These are phyloP conservation scores for Idaea dimidiata DNA, from an alignment of 2,888 invertebrate species.

Conservation along the genomic window DNA sequence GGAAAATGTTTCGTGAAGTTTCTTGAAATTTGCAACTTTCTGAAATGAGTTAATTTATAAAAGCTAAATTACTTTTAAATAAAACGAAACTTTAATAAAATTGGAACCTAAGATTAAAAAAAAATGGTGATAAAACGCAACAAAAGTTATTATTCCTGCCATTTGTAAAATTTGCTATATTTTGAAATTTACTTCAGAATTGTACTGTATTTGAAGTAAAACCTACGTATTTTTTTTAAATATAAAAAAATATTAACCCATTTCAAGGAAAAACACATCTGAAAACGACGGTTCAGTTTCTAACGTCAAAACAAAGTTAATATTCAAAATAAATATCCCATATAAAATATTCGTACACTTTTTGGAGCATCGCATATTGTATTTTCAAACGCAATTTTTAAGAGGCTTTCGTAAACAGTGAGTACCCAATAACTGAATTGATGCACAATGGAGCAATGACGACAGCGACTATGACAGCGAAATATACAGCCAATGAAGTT, in stretches of 20 bases:
- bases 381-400: neutral
- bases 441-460: neutral
- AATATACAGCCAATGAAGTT: neutral
- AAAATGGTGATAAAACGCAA: neutral
- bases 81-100: neutral
- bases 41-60: slow-evolving; percentile 8
- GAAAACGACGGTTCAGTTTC: neutral
- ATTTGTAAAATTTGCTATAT: neutral
- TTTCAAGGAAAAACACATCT: neutral
- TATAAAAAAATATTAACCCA: neutral
- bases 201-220: neutral
- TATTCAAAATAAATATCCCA: neutral
- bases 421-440: neutral
- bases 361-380: neutral
- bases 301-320: neutral
- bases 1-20: neutral
- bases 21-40: neutral
- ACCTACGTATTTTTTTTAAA: no score
- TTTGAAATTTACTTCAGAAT: no score
- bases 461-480: neutral
- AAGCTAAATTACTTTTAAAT: neutral
- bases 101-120: neutral
- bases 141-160: neutral
- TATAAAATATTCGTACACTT: neutral
- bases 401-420: slow-evolving; percentile 12